phyloP scores from a whole-genome alignment of 2,888 invertebrate genomes.

The Thecocarcelia acutangulata region DNA sequence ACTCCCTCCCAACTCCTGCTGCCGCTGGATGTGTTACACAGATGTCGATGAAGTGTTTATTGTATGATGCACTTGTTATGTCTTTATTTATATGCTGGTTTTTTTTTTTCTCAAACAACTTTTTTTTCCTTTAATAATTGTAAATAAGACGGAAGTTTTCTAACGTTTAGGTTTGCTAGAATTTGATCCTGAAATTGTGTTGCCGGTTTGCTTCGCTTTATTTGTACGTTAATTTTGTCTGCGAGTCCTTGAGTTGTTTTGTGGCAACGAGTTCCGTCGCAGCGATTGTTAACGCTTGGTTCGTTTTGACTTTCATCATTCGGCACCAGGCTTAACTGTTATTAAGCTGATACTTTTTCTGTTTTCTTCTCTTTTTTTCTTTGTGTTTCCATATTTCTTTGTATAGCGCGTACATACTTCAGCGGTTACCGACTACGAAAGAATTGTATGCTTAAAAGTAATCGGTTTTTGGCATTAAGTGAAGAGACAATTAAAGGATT shows the following conservation, averaged over 20 bases:
- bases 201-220: constrained; percentile 66
- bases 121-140: constrained; percentile 49
- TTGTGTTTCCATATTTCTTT: constrained; percentile 31
- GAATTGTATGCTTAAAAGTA: background rate
- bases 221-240: constrained; percentile 66
- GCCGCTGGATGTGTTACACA: constrained; percentile 7
- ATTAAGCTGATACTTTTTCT: constrained; percentile 33
- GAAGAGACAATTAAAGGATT: too few species aligned
- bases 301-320: constrained; percentile 60
- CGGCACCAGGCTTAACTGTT: constrained; percentile 53
- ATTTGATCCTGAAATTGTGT: constrained; percentile 75
- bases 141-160: constrained; percentile 67
- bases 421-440: background rate
- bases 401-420: constrained; percentile 39
- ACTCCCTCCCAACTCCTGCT: constrained; percentile 7
- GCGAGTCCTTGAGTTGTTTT: constrained; percentile 71
- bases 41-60: constrained; percentile 33
- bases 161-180: constrained; percentile 60
- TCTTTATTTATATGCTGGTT: constrained; percentile 30
- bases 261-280: constrained; percentile 61
- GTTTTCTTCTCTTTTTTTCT: background rate
- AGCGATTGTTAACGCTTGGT: constrained; percentile 65
- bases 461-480: background rate
- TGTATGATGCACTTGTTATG: constrained; percentile 55
- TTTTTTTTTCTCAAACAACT: constrained; percentile 9